Conservation (phyloP, 2,113 vertebrate genomes). For the Caretta caretta region DNA sequence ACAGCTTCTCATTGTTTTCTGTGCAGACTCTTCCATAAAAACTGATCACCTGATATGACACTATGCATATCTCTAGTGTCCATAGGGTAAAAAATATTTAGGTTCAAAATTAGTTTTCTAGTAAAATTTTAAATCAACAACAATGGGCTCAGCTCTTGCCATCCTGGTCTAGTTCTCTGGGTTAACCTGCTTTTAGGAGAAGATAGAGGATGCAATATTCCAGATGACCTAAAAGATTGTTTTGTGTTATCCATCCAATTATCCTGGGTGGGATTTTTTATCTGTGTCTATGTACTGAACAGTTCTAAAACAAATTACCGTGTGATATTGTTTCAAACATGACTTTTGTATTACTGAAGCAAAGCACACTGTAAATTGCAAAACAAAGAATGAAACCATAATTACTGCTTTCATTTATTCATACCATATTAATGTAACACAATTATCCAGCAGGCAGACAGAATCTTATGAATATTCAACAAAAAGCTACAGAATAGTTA, state of each 20-base stretch:
- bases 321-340: conserved; percentile 56
- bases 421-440: conserved; percentile 80
- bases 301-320: conserved; percentile 54
- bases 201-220: not conserved
- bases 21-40: not conserved
- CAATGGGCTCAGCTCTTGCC: accelerated
- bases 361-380: conserved; percentile 77
- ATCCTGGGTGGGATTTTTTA: not conserved
- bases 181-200: not conserved
- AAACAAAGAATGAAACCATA: conserved; percentile 76
- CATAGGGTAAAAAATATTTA: not conserved
- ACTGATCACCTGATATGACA: not conserved
- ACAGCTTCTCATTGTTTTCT: not conserved
- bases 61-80: accelerated
- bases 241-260: not conserved
- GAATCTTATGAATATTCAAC: conserved; percentile 76
- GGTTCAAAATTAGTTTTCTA: not conserved
- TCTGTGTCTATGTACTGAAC: not conserved
- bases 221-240: not conserved
- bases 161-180: not conserved
- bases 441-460: conserved; percentile 75
- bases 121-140: not conserved
- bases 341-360: conserved; percentile 70
- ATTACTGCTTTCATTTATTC: conserved; percentile 80
- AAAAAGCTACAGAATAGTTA: conserved; percentile 46